phyloP scores from a whole-genome alignment of 2,888 invertebrate genomes.

The Hypolimnas misippus region DNA sequence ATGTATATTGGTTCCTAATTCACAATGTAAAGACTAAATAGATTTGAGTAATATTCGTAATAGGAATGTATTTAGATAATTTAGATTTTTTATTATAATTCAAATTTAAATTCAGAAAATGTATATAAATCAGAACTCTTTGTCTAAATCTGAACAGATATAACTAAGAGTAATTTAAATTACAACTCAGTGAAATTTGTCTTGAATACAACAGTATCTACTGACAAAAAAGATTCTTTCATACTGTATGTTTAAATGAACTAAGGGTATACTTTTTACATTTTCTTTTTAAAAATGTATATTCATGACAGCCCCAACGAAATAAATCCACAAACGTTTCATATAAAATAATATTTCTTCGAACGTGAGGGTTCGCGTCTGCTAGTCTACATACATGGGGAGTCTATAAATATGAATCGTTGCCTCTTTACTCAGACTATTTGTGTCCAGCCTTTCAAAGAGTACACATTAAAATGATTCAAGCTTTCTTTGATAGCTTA shows the following conservation, averaged over 20 bases:
- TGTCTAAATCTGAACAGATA: too few species aligned
- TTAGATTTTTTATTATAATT: too few species aligned
- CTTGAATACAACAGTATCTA: not conserved
- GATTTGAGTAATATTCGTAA: too few species aligned
- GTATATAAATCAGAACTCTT: too few species aligned
- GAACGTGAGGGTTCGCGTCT: constrained; percentile 21
- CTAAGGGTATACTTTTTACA: not conserved
- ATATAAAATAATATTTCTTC: constrained; percentile 21
- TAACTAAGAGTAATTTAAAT: not conserved
- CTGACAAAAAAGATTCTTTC: not conserved
- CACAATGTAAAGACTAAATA: too few species aligned
- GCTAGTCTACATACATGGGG: constrained; percentile 13
- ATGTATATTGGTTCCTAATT: too few species aligned
- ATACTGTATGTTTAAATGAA: not conserved
- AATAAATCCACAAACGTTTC: constrained; percentile 21
- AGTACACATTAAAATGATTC: constrained; percentile 49
- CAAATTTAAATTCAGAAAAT: too few species aligned
- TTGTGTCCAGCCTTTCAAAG: constrained; percentile 36
- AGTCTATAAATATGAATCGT: constrained; percentile 26
- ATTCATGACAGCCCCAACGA: constrained; percentile 2
- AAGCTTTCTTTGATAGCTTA: constrained; percentile 51
- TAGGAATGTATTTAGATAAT: too few species aligned
- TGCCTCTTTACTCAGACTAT: constrained; percentile 16
- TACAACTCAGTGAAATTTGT: not conserved
- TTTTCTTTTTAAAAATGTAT: constrained; percentile 32